Conservation (phyloP, 37 sponge, comb jelly and placozoan species). For the Axinella damicornis region DNA sequence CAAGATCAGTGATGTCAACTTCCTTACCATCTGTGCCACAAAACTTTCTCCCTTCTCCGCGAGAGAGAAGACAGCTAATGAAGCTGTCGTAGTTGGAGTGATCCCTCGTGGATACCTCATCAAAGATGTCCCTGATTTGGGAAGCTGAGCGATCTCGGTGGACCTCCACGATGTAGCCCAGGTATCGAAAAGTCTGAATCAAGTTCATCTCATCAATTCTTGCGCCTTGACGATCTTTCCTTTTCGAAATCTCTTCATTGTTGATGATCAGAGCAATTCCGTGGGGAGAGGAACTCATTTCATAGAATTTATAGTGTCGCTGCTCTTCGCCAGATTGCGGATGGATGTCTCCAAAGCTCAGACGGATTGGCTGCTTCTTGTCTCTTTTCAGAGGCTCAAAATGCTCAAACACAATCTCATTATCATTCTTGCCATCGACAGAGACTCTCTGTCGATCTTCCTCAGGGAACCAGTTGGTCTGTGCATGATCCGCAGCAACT, state of each 20-base stretch:
- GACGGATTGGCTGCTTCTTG: not conserved
- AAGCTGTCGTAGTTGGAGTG: conserved; percentile 79
- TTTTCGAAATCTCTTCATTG: conserved; percentile 54
- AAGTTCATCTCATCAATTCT: conserved; percentile 52
- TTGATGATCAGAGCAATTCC: conserved; percentile 82
- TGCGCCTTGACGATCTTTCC: conserved; percentile 15
- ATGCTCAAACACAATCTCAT: not conserved
- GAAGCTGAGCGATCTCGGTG: conserved; percentile 45
- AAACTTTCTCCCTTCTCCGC: conserved; percentile 67
- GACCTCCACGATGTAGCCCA: conserved; percentile 60
- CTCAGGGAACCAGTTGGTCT: not conserved
- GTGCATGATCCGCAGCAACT: no score
- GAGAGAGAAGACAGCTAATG: conserved; percentile 88
- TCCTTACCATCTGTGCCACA: conserved; percentile 76
- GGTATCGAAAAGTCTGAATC: conserved; percentile 25
- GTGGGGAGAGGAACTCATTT: conserved; percentile 64
- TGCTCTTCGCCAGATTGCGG: not conserved
- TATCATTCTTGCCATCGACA: not conserved
- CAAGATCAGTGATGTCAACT: conserved; percentile 38
- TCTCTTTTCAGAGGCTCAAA: not conserved
- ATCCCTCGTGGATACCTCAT: conserved; percentile 35
- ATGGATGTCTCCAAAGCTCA: not conserved
- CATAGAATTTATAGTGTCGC: no score
- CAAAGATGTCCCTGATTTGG: conserved; percentile 46
- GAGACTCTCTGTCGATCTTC: not conserved